Percentiles rank a stretch among this genome's conserved stretches.
Conservation (phyloP, 2,113 vertebrate genomes). For the Apaloderma vittatum region DNA sequence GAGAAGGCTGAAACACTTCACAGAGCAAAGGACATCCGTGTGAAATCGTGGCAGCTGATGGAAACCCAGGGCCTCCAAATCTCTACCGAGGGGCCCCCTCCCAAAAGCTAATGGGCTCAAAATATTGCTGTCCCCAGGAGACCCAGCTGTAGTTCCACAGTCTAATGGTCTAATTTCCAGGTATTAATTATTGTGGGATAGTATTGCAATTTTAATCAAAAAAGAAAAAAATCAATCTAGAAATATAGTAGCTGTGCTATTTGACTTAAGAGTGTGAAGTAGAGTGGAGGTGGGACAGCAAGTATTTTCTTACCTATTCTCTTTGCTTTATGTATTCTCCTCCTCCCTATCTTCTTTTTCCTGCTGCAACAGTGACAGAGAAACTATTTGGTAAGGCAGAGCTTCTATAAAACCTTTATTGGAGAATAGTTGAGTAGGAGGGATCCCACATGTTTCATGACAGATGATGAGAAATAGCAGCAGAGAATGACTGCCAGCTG, state of each 20-base stretch:
- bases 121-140: not conserved
- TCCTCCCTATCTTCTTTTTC: not conserved
- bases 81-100: rapidly evolving
- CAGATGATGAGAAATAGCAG: not conserved
- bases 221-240: not conserved
- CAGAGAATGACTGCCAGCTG: not conserved
- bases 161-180: not conserved
- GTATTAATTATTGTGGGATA: not conserved
- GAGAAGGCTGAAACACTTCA: not conserved
- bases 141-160: not conserved
- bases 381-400: not conserved
- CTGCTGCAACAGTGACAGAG: not conserved
- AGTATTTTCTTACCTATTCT: not conserved
- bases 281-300: not conserved
- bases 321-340: not conserved
- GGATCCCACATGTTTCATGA: not conserved
- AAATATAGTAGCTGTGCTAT: not conserved
- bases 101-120: not conserved
- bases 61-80: not conserved
- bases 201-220: not conserved
- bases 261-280: not conserved
- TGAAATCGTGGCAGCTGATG: not conserved
- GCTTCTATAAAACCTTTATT: not conserved
- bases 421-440: not conserved
- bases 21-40: not conserved